phyloP scores from a whole-genome alignment of 2,113 vertebrate species.

The Hippoglossus stenolepis region DNA sequence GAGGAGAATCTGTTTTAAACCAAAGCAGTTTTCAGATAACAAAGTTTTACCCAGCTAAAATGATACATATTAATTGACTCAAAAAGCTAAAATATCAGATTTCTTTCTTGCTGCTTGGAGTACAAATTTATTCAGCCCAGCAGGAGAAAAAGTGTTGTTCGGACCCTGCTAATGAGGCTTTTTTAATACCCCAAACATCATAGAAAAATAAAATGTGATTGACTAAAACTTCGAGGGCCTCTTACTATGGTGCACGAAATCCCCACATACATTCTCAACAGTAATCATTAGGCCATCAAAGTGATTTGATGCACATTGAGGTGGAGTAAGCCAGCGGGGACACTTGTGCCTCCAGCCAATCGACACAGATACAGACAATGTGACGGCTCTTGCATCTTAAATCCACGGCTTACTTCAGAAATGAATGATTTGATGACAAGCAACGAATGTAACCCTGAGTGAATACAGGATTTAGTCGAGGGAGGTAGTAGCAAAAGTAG shows the following conservation, averaged over 20 bases:
- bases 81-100: neutral
- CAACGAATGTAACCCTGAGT: neutral
- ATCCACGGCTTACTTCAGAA: slow-evolving; percentile 13
- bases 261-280: slow-evolving; percentile 6
- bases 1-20: neutral
- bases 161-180: slow-evolving; percentile 29
- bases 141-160: slow-evolving; percentile 16
- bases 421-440: slow-evolving; percentile 15
- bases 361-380: slow-evolving; percentile 1
- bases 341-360: slow-evolving; percentile 6
- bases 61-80: neutral
- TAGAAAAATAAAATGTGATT: slow-evolving; percentile 31
- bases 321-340: slow-evolving; percentile 16
- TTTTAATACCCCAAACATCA: slow-evolving; percentile 20
- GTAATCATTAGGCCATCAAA: slow-evolving; percentile 38
- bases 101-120: neutral
- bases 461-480: neutral
- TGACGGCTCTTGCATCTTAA: slow-evolving; percentile 3
- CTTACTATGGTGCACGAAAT: slow-evolving; percentile 3
- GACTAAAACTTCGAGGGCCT: slow-evolving; percentile 21
- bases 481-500: neutral
- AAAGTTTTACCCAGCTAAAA: neutral
- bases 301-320: slow-evolving; percentile 30
- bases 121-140: slow-evolving; percentile 12
- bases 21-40: neutral